Percentiles rank a stretch among this genome's conserved stretches.
Evolutionary conservation across 2,888 invertebrate genomes (phyloP).

Genomic region (Dastarcus helophoroides): DNA sequence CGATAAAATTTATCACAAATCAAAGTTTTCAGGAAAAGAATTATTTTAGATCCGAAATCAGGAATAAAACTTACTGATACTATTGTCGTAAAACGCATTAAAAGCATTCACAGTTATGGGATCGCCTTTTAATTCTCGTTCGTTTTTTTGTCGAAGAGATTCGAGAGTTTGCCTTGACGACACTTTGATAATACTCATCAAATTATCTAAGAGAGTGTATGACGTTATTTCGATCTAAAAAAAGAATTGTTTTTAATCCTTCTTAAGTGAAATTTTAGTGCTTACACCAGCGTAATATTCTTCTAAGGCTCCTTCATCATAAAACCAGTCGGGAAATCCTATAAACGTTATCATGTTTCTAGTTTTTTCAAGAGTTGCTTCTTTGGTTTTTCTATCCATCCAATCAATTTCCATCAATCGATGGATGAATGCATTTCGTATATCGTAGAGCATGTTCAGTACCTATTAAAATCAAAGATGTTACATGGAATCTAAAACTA

Average conservation of each 20-base stretch:
- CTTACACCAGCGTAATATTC: slow-evolving; percentile 54
- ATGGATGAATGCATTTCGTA: slow-evolving; percentile 56
- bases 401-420: slow-evolving; percentile 54
- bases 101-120: slow-evolving; percentile 74
- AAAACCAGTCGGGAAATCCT: slow-evolving; percentile 69
- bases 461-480: slow-evolving; percentile 37
- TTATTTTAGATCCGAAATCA: slow-evolving; percentile 4
- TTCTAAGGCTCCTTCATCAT: slow-evolving; percentile 52
- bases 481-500: neutral
- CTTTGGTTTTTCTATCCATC: slow-evolving; percentile 68
- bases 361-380: slow-evolving; percentile 61
- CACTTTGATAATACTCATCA: slow-evolving; percentile 51
- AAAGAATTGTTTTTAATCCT: neutral
- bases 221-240: slow-evolving; percentile 43
- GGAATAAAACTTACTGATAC: slow-evolving; percentile 53
- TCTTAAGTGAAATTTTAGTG: no score
- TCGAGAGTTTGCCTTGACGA: slow-evolving; percentile 44
- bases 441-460: slow-evolving; percentile 59
- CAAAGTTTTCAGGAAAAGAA: slow-evolving; percentile 1
- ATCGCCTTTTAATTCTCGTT: slow-evolving; percentile 59
- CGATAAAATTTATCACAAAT: slow-evolving; percentile 1
- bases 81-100: slow-evolving; percentile 68
- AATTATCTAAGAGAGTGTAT: slow-evolving; percentile 54
- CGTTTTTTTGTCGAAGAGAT: slow-evolving; percentile 43
- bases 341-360: slow-evolving; percentile 62